Base-by-base conservation (phyloP, 2,113 vertebrate genomes). In the Dolichallabes microphthalmus region DNA sequence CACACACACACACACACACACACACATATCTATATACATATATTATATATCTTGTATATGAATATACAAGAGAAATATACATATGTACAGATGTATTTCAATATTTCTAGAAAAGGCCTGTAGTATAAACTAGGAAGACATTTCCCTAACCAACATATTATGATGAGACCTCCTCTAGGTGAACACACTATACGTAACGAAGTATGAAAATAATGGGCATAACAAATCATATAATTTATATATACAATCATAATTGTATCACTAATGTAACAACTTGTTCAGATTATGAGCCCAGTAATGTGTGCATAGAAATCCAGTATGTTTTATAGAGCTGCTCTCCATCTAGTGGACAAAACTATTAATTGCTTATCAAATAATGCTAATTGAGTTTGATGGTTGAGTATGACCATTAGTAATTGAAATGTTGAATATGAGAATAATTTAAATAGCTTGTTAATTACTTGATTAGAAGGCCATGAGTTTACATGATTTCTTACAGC, bases 281-380 rank as follows among this genome's bases (percentile, higher is more conserved):
- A 25, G 11, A 60, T 80, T 80, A 75, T 75, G 25, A 52, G 27
- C 71, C n/a, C n/a, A 55, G 50, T 55, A 30, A 53, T 55, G 27
- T 19, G 22, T 52, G 45, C 13, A 53, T 76, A 53, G 25, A n/a
- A 75, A 53, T n/a, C 27, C n/a, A 20, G 10, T 10, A 45, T 45
- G 30, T 45, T 64, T 50, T 32, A 22, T 82, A 32, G 39, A 68
- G 27, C 64, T 53, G 10, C 25, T 53, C 30, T 63, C 50, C 74
- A 30, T 57, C 74, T 85, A 57, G 83, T 85, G 74, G 74, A n/a
- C 50, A 85, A 77, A 85, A 17, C 74, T 39, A 9, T 78, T 66
- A 20, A 77, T 55, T 32, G 45, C n/a, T 30, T 35, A 35, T 30
- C 17, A 75, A 19, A 61, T 63, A 17, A 9, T 15, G 14, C 2